Evolutionary conservation across 2,113 vertebrate species (phyloP).

Genomic region (Vulpes lagopus): DNA sequence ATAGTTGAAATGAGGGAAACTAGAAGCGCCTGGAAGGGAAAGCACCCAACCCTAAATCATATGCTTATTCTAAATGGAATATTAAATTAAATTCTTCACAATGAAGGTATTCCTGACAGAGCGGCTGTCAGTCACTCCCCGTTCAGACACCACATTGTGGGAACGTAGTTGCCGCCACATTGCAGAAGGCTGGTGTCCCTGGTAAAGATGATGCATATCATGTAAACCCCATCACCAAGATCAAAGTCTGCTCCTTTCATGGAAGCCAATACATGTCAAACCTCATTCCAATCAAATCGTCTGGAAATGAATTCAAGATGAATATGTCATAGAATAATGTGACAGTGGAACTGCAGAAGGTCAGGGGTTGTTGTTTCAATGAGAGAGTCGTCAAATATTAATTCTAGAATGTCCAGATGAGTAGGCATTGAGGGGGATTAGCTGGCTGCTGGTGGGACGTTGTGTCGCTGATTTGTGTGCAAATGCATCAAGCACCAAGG

Average conservation of each 20-base stretch:
- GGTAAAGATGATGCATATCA: constrained; percentile 91
- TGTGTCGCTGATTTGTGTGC: constrained; percentile 87
- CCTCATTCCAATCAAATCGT: constrained; percentile 92
- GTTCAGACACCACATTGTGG: constrained; percentile 88
- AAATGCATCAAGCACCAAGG: constrained; percentile 84
- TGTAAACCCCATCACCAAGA: constrained; percentile 91
- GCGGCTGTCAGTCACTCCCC: constrained; percentile 88
- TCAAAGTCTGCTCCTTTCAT: constrained; percentile 91
- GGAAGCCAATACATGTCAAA: constrained; percentile 91
- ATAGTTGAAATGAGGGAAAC: constrained; percentile 77
- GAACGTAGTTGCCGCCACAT: constrained; percentile 81
- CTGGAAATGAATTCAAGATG: constrained; percentile 92
- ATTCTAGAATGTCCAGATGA: constrained; percentile 90
- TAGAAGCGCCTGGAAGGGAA: constrained; percentile 78
- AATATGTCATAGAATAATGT: constrained; percentile 92
- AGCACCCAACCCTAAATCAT: constrained; percentile 83
- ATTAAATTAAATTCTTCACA: constrained; percentile 88
- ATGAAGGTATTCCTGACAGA: constrained; percentile 91
- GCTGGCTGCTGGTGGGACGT: constrained; percentile 85
- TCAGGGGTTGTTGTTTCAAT: constrained; percentile 91
- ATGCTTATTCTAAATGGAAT: constrained; percentile 89
- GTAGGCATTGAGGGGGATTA: constrained; percentile 88
- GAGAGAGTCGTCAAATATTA: constrained; percentile 93
- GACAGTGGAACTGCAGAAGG: constrained; percentile 90
- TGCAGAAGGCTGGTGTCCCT: constrained; percentile 87